Conservation (phyloP, 2,888 invertebrate species). For the Dendrolimus pini region DNA sequence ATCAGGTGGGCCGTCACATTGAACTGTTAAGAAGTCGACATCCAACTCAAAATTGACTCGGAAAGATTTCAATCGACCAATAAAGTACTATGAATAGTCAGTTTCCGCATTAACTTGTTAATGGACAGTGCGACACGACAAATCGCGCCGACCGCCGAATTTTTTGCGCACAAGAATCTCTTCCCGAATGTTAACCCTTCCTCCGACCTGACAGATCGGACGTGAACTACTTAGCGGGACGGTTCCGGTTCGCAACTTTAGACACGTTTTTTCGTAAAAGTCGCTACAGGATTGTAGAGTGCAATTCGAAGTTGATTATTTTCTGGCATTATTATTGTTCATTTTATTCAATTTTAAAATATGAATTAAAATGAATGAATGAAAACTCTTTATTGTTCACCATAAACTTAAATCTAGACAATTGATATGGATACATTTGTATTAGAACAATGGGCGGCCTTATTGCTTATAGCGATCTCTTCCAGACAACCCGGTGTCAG, state of each 20-base stretch:
- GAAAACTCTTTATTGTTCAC: too few species aligned
- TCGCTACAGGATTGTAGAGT: background rate
- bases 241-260: slow-evolving; percentile 13
- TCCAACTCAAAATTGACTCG: background rate
- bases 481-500: too few species aligned
- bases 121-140: slow-evolving; percentile 27
- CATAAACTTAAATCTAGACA: too few species aligned
- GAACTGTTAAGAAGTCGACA: too few species aligned
- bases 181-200: slow-evolving; percentile 27
- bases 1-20: too few species aligned
- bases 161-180: slow-evolving; percentile 12
- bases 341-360: too few species aligned
- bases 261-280: background rate
- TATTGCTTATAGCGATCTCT: too few species aligned
- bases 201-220: slow-evolving; percentile 34
- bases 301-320: background rate
- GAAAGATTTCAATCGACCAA: background rate
- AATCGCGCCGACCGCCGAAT: slow-evolving; percentile 17
- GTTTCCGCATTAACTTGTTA: background rate
- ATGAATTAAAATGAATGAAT: too few species aligned
- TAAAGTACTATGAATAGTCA: background rate
- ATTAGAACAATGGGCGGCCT: too few species aligned
- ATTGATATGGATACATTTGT: too few species aligned
- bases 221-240: slow-evolving; percentile 35
- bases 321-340: too few species aligned